A percentile compares a stretch with the other conserved stretches of the same genome.
phyloP scores from a whole-genome alignment of 2,797 vertebrate genomes.

The Platalea minor region DNA sequence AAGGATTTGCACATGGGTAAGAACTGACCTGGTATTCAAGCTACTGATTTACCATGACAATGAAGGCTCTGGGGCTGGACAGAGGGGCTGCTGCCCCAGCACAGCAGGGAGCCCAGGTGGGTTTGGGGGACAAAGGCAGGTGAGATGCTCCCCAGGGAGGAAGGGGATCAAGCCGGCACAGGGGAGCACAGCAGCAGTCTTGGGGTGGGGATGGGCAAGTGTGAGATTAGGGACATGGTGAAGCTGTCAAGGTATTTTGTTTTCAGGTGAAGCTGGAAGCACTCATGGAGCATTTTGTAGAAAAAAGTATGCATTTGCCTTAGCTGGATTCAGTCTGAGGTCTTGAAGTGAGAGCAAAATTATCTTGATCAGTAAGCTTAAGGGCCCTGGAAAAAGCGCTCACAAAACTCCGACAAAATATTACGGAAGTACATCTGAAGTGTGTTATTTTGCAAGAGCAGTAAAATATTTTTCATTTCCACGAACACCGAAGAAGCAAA shows the following conservation, averaged over 20 bases:
- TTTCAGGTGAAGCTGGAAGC: neutral
- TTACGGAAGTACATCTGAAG: neutral
- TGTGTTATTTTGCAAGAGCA: neutral
- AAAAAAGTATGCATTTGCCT: neutral
- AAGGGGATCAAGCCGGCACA: fast-evolving
- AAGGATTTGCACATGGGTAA: neutral
- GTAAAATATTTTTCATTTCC: neutral
- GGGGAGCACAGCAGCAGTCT: fast-evolving
- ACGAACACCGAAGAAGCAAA: neutral
- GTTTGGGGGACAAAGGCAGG: neutral
- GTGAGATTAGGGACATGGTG: fast-evolving
- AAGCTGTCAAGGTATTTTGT: neutral
- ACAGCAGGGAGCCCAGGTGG: fast-evolving
- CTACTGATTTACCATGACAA: neutral
- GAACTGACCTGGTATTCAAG: neutral
- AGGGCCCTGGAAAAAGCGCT: neutral
- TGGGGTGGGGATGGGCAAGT: neutral
- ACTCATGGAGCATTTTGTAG: neutral
- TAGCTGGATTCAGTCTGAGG: neutral
- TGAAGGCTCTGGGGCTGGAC: neutral
- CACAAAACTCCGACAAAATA: neutral
- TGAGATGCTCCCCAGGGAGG: neutral
- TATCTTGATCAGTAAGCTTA: neutral
- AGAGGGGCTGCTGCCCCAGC: neutral
- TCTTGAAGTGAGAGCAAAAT: neutral